Conservation (phyloP, 2,797 vertebrate species). For the Chaetophractus vellerosus region DNA sequence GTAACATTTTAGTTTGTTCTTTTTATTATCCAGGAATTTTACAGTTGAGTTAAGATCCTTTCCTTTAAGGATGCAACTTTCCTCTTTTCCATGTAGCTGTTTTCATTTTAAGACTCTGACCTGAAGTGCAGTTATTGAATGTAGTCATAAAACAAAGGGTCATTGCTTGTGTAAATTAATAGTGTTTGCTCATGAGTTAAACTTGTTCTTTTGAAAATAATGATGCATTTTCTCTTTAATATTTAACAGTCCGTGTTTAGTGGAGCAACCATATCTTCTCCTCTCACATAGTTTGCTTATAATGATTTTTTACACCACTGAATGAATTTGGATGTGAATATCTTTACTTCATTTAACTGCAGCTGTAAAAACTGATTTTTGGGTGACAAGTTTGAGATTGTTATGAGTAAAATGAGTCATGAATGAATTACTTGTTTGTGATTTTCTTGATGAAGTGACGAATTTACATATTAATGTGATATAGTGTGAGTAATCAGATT, state of each 20-base stretch:
- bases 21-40: slow-evolving; percentile 71
- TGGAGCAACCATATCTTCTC: slow-evolving; percentile 36
- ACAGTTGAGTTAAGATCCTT: slow-evolving; percentile 69
- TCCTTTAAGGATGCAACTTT: slow-evolving; percentile 74
- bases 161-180: slow-evolving; percentile 36
- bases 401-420: slow-evolving; percentile 78
- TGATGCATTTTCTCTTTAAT: slow-evolving; percentile 41
- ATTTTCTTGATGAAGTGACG: slow-evolving; percentile 70
- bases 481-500: slow-evolving; percentile 74
- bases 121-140: background rate
- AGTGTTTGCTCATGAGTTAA: slow-evolving; percentile 54
- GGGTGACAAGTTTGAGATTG: slow-evolving; percentile 72
- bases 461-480: slow-evolving; percentile 81
- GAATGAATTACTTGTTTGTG: slow-evolving; percentile 80
- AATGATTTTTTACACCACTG: slow-evolving; percentile 36
- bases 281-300: slow-evolving; percentile 6
- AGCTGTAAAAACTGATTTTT: slow-evolving; percentile 62
- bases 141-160: background rate
- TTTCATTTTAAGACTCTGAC: slow-evolving; percentile 54
- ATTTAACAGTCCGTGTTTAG: slow-evolving; percentile 25
- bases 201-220: slow-evolving; percentile 57
- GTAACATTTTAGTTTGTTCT: slow-evolving; percentile 51
- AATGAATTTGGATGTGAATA: slow-evolving; percentile 66
- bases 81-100: slow-evolving; percentile 34
- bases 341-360: slow-evolving; percentile 74